phyloP scores from a whole-genome alignment of 2,888 invertebrate genomes.

The Dorcus parallelipipedus region DNA sequence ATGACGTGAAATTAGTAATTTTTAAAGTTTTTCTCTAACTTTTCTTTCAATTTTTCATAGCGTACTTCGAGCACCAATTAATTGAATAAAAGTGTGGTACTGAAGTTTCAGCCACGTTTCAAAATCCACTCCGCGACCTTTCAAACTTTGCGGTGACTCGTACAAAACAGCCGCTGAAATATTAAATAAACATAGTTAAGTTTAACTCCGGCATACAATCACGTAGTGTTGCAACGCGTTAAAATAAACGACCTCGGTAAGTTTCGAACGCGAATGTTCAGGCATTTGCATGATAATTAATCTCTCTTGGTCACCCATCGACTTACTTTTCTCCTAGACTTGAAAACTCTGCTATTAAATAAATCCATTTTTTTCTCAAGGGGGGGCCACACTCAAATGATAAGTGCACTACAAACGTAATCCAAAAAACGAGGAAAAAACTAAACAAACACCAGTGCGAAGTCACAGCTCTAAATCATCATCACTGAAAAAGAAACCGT shows the following conservation, averaged over 20 bases:
- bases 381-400: not conserved
- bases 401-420: slow-evolving; percentile 18
- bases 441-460: slow-evolving; percentile 10
- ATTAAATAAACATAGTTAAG: too few relatives aligned
- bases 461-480: slow-evolving; percentile 18
- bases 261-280: not conserved
- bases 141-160: too few relatives aligned
- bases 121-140: too few relatives aligned
- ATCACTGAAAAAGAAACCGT: not conserved
- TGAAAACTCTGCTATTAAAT: slow-evolving; percentile 11
- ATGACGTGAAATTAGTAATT: too few relatives aligned
- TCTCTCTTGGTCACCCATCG: slow-evolving; percentile 6
- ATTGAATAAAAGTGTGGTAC: too few relatives aligned
- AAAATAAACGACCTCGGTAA: slow-evolving; percentile 7
- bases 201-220: slow-evolving; percentile 7
- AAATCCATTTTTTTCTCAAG: slow-evolving; percentile 6
- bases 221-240: slow-evolving; percentile 7
- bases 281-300: not conserved
- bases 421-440: slow-evolving; percentile 15
- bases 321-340: slow-evolving; percentile 8
- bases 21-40: too few relatives aligned
- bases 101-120: too few relatives aligned
- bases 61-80: too few relatives aligned
- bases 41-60: too few relatives aligned
- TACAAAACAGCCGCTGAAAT: too few relatives aligned